Conservation (phyloP, 2,113 vertebrate genomes). For the Rhipidura dahli region DNA sequence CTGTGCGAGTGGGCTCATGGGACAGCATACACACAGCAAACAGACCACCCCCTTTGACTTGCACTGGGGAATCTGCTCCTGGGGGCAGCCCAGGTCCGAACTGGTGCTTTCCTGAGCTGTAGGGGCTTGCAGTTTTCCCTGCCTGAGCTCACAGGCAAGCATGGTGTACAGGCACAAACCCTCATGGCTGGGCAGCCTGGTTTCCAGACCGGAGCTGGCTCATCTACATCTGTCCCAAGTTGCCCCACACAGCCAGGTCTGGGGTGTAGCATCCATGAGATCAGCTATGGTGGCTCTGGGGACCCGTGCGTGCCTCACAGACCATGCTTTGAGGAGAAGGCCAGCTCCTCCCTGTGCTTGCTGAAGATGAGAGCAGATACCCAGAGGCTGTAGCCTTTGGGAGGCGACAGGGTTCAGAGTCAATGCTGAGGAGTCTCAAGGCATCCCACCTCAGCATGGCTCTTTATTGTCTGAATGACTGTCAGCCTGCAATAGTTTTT, state of each 20-base stretch:
- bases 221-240: not conserved
- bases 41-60: not conserved
- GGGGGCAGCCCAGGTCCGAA: not conserved
- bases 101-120: not conserved
- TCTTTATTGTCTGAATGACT: not conserved
- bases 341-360: not conserved
- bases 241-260: not conserved
- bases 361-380: not conserved
- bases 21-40: fast-evolving
- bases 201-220: not conserved
- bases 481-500: not conserved
- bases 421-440: not conserved
- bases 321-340: not conserved
- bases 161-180: fast-evolving
- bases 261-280: not conserved
- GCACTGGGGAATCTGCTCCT: fast-evolving
- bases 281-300: not conserved
- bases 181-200: not conserved
- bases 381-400: not conserved
- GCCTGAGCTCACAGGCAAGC: not conserved
- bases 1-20: not conserved
- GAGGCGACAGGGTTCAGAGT: fast-evolving
- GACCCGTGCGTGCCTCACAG: not conserved
- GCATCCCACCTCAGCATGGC: not conserved
- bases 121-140: not conserved